These are phyloP conservation scores for Ecdyonurus torrentis DNA, from an alignment of 2,888 invertebrate species.

Conservation along the genomic window DNA sequence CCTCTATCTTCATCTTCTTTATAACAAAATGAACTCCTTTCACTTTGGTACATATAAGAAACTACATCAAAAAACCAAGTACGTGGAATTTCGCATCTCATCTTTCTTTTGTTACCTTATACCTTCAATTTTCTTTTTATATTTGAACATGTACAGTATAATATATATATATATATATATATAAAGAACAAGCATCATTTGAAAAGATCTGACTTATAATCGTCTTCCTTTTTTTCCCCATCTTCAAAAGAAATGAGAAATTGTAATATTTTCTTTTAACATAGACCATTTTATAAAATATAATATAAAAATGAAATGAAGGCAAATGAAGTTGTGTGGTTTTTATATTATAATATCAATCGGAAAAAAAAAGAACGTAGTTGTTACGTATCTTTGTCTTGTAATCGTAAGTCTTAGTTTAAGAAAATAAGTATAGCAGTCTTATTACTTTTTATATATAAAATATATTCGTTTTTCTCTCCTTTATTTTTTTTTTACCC, in stretches of 20 bases:
- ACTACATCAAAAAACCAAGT: not conserved
- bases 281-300: not conserved
- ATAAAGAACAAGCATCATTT: not conserved
- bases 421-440: not conserved
- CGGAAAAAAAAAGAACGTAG: not conserved
- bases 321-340: not conserved
- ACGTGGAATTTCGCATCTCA: not conserved
- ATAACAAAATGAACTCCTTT: too few species aligned
- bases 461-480: too few species aligned
- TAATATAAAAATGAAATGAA: too few species aligned
- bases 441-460: not conserved
- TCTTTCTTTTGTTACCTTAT: not conserved
- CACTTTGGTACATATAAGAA: not conserved
- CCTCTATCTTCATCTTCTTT: not conserved
- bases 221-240: not conserved
- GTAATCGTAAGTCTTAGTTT: too few species aligned
- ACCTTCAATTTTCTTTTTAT: too few species aligned
- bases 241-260: not conserved
- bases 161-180: not conserved
- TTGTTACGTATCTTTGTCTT: too few species aligned
- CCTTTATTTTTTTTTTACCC: too few species aligned
- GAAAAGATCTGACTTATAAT: not conserved
- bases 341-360: not conserved
- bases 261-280: not conserved
- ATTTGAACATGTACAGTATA: too few species aligned